Conservation (phyloP, 2,113 vertebrate genomes). For the Redunca redunca region DNA sequence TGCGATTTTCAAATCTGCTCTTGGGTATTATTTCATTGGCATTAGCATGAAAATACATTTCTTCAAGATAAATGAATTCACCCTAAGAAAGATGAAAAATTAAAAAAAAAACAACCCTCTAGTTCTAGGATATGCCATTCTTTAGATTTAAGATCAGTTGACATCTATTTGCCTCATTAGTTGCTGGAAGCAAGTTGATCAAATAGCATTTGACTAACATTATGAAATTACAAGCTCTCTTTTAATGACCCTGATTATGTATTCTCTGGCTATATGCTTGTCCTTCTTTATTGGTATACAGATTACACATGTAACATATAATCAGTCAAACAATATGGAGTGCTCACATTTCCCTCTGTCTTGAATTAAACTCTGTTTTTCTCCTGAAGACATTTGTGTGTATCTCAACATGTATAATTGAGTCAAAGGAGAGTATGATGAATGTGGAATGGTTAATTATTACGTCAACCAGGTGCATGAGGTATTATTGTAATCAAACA, state of each 20-base stretch:
- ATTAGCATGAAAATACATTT: not conserved
- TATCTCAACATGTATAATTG: not conserved
- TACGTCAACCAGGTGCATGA: not conserved
- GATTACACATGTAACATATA: not conserved
- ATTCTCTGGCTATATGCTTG: conserved; percentile 41
- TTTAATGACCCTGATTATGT: conserved; percentile 14
- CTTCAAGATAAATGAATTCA: conserved; percentile 29
- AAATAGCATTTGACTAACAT: conserved; percentile 57
- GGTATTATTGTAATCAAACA: conserved; percentile 34
- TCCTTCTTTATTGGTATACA: not conserved
- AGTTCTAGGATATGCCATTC: not conserved
- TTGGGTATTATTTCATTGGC: not conserved
- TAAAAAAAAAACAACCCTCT: not conserved
- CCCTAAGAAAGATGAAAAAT: conserved; percentile 38
- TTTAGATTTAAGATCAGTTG: conserved; percentile 61
- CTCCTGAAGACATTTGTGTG: conserved; percentile 9
- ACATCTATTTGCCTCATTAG: conserved; percentile 47
- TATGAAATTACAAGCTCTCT: conserved; percentile 28
- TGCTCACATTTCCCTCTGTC: not conserved
- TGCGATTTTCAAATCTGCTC: conserved; percentile 47
- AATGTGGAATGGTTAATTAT: conserved; percentile 43
- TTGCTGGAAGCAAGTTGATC: conserved; percentile 59
- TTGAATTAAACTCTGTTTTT: conserved; percentile 10
- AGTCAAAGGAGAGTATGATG: not conserved
- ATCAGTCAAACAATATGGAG: not conserved